Conservation (phyloP, 2,888 invertebrate species). For the Pandemis cinnamomeana region DNA sequence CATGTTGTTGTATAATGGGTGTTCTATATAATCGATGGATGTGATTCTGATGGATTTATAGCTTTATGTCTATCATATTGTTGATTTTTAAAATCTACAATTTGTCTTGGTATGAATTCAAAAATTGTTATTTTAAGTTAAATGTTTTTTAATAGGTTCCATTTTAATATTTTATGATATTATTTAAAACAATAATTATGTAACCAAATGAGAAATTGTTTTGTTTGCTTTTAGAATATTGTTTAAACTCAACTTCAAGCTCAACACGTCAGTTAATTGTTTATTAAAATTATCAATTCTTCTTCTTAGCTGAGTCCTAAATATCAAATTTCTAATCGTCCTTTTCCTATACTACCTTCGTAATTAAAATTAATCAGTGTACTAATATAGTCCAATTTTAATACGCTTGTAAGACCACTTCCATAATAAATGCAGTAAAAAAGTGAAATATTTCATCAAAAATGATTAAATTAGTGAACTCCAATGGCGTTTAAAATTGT, state of each 20-base stretch:
- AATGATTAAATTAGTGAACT: not conserved
- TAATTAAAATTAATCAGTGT: constrained; percentile 24
- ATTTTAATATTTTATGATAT: not conserved
- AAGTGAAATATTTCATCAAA: not conserved
- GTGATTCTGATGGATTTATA: constrained; percentile 29
- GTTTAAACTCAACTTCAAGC: not conserved
- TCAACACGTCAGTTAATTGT: not conserved
- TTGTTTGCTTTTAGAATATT: too few species aligned
- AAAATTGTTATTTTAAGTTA: not conserved
- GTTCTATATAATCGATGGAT: constrained; percentile 28
- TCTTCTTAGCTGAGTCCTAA: constrained; percentile 7
- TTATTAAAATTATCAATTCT: constrained; percentile 14
- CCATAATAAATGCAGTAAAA: not conserved
- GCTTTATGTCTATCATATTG: constrained; percentile 23
- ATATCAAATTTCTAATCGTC: constrained; percentile 28
- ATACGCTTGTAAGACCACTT: constrained; percentile 8
- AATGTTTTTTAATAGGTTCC: not conserved
- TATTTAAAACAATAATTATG: not conserved
- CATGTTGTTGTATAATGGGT: constrained; percentile 31
- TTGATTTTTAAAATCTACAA: constrained; percentile 12
- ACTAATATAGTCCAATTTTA: constrained; percentile 21
- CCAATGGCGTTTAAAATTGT: not conserved
- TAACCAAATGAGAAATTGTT: not conserved
- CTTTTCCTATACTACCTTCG: constrained; percentile 9
- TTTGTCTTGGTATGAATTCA: constrained; percentile 4